phyloP scores from a whole-genome alignment of 2,797 vertebrate species.

The Rallus crepitans region DNA sequence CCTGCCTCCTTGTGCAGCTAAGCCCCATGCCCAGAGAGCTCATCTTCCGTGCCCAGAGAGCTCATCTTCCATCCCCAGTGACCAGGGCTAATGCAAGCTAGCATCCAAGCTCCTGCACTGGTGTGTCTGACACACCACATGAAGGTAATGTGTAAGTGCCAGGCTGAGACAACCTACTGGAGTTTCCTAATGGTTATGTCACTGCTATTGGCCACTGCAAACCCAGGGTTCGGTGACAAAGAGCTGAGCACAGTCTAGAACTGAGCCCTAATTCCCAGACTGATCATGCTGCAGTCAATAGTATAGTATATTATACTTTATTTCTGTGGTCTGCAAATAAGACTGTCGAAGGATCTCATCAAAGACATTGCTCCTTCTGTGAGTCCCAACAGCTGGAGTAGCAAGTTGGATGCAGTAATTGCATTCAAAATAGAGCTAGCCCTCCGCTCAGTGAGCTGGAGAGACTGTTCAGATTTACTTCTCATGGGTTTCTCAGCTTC shows the following conservation, averaged over 20 bases:
- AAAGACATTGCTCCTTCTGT: not conserved
- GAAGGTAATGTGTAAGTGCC: not conserved
- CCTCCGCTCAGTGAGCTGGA: not conserved
- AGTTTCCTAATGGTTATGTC: not conserved
- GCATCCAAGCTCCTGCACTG: not conserved
- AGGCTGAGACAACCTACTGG: not conserved
- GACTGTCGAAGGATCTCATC: not conserved
- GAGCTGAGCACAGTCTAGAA: rapidly evolving
- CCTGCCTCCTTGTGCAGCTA: no score
- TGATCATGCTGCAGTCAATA: not conserved
- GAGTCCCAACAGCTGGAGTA: not conserved
- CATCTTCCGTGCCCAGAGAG: not conserved
- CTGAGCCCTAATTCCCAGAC: not conserved
- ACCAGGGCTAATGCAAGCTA: rapidly evolving
- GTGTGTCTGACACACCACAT: not conserved
- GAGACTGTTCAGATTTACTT: not conserved
- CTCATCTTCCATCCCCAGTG: not conserved
- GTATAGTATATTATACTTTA: no score
- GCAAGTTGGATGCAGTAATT: not conserved
- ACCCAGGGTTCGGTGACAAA: not conserved
- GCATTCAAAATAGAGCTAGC: not conserved
- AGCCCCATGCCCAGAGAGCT: not conserved
- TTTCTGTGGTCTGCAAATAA: not conserved
- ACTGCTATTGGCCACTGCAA: not conserved
- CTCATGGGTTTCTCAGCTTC: not conserved